phyloP scores from a whole-genome alignment of 2,113 vertebrate species.

The Ptyas mucosa region DNA sequence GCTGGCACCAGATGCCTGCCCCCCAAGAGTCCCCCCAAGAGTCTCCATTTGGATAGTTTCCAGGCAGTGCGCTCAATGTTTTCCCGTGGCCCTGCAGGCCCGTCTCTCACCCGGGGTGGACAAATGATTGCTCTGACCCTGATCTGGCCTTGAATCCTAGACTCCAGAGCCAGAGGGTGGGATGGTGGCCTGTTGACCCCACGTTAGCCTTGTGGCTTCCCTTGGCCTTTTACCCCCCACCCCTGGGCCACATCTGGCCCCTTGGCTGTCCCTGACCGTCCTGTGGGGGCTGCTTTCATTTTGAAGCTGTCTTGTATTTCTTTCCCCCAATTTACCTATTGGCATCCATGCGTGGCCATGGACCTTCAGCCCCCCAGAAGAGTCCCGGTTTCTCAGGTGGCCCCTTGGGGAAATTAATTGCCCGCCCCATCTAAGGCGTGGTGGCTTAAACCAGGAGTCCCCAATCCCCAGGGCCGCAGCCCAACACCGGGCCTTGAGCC shows the following conservation, averaged over 20 bases:
- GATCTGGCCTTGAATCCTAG: background rate
- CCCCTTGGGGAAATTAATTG: too few species aligned
- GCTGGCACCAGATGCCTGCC: background rate
- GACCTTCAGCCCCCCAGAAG: too few species aligned
- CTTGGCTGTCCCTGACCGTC: too few species aligned
- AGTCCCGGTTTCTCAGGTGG: too few species aligned
- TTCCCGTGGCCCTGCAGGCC: background rate
- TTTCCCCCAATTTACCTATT: fast-evolving
- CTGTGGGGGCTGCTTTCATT: too few species aligned
- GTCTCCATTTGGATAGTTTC: fast-evolving
- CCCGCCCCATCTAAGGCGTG: too few species aligned
- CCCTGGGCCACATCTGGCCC: background rate
- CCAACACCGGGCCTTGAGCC: too few species aligned
- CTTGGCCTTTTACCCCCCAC: background rate
- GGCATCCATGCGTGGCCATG: too few species aligned
- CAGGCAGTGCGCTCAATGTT: fast-evolving
- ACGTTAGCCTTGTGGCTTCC: background rate
- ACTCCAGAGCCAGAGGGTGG: background rate
- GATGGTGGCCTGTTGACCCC: background rate
- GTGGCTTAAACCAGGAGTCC: too few species aligned
- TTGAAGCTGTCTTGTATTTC: too few species aligned
- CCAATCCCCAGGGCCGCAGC: too few species aligned
- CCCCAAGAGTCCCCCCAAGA: too few species aligned
- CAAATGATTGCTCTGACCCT: background rate
- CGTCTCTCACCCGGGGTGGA: background rate